Base-by-base conservation (phyloP, 53 echinoderm and acorn worm genomes). In the Astropecten irregularis region DNA sequence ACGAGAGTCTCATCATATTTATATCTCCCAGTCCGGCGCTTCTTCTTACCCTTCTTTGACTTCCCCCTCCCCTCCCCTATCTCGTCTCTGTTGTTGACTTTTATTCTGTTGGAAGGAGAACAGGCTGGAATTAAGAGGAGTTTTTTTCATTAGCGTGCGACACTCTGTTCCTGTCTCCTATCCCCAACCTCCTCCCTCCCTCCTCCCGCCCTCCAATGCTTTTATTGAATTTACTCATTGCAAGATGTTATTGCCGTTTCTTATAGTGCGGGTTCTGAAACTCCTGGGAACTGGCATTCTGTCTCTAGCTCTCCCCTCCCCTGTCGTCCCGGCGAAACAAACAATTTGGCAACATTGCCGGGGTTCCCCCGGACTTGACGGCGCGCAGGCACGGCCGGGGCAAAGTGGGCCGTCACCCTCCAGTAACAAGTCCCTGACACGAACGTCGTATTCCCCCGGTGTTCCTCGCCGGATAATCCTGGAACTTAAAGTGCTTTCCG, bases 341-440 rank as follows among this genome's bases (percentile, higher is more conserved):
- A 79, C 60, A 79, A 56, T n/a, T n/a, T 79, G 42, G 79, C 56
- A 61, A 79, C 62, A 62, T 46, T 27, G 68, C 79, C 42, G 42
- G 42, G 42, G 6, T 11, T 8, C 42, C 42, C 42, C 42, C 42
- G 6, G n/a, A n/a, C n/a, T n/a, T n/a, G n/a, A n/a, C n/a, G n/a
- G n/a, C n/a, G n/a, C n/a, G n/a, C n/a, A n/a, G n/a, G n/a, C 29
- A 29, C 16, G 33, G 42, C 30, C 63, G 60, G 19, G 49, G 61
- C 61, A 79, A 79, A 79, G 79, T 79, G 79, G 61, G 49, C 79
- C 79, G 62, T 79, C 79, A 79, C 79, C n/a, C 79, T 79, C 79
- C 6, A 62, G 62, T 79, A 60, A 79, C 79, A 79, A 79, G 79
- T 79, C 79, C 46, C 57, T 46, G 47, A 79, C 79, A 79, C 79